A percentile compares a stretch with the other conserved stretches of the same genome.
Conservation (phyloP, 2,113 vertebrate genomes). For the Bufo bufo region DNA sequence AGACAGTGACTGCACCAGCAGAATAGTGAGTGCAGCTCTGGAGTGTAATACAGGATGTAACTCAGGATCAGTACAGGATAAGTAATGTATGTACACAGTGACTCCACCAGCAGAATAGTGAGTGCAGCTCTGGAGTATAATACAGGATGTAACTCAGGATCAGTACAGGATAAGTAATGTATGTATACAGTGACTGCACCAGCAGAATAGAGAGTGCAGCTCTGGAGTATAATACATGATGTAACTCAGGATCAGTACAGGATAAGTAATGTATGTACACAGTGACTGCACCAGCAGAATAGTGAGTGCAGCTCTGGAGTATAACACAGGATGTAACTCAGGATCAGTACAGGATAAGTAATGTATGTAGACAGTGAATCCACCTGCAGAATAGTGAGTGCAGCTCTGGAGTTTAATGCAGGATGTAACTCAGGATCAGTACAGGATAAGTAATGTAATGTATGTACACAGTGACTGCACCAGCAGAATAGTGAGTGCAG, state of each 20-base stretch:
- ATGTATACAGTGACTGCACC: neutral
- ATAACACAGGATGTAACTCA: no score
- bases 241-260: no score
- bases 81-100: neutral
- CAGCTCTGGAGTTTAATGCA: no score
- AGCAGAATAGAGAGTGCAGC: neutral
- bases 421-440: no score
- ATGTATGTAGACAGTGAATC: no score
- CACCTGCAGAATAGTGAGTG: no score
- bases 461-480: no score
- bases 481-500: no score
- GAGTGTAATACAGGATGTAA: neutral
- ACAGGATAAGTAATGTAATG: no score
- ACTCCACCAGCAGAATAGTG: neutral
- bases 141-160: no score
- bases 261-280: conserved; percentile 1
- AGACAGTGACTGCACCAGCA: neutral
- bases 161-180: neutral
- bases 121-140: neutral
- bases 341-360: no score
- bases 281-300: neutral
- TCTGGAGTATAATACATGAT: conserved; percentile 6
- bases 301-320: no score
- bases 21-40: conserved; percentile 5
- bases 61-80: conserved; percentile 3